These are phyloP conservation scores for Telenomus remus DNA, from an alignment of 1,140 invertebrate genomes.

Conservation along the genomic window DNA sequence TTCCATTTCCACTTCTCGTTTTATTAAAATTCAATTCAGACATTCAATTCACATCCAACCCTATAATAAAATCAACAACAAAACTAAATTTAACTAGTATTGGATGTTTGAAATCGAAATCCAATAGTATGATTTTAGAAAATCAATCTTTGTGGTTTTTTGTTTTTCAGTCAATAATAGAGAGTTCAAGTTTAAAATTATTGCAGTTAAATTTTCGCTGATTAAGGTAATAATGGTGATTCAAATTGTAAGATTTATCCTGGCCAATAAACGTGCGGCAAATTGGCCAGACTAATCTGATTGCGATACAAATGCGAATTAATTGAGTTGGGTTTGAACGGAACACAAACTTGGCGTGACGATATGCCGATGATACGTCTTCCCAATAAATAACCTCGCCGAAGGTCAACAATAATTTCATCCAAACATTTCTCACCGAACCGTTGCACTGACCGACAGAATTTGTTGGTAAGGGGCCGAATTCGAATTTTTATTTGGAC, in stretches of 20 bases:
- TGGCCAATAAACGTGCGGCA: constrained; percentile 8
- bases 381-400: constrained; percentile 25
- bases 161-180: constrained; percentile 10
- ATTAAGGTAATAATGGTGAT: constrained; percentile 42
- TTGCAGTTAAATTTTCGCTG: constrained; percentile 12
- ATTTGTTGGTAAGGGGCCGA: too few relatives aligned
- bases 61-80: too few relatives aligned
- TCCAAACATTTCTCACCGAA: too few relatives aligned
- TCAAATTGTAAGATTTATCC: constrained; percentile 34
- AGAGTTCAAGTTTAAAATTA: constrained; percentile 1
- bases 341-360: constrained; percentile 28
- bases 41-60: too few relatives aligned
- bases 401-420: constrained; percentile 18
- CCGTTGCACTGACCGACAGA: too few relatives aligned
- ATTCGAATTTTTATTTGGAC: too few relatives aligned
- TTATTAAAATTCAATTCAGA: too few relatives aligned
- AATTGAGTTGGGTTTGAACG: constrained; percentile 28
- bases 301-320: constrained; percentile 32
- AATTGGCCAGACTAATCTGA: constrained; percentile 12
- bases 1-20: too few relatives aligned
- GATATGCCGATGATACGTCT: constrained; percentile 6
- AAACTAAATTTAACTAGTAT: too few relatives aligned
- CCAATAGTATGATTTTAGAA: too few relatives aligned
- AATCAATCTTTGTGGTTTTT: background rate
- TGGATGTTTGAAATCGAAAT: too few relatives aligned